Base-by-base conservation (phyloP, 2,113 vertebrate species). In the Calcarius ornatus region DNA sequence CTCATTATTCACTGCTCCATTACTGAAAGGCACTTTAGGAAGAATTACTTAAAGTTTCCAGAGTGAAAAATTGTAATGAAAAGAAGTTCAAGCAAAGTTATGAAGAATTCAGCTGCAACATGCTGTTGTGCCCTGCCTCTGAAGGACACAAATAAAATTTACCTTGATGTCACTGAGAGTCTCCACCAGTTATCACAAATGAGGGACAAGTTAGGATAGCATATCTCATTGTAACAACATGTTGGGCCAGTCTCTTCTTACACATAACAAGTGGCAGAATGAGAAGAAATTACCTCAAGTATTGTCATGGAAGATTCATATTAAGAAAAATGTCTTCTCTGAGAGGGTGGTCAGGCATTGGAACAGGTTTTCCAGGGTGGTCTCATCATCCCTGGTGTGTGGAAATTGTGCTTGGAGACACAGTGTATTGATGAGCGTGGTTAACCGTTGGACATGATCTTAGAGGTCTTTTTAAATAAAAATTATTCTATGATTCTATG, bases 151-250 rank as follows among this genome's bases (percentile, higher is more conserved):
- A 28, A 25, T 33, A 68, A 75, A 92, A 88, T 73, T 63, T 21
- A 86, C 6, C 23, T 69, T 72, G 6, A 53, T 57, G 12, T 33
- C 24, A 47, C 20, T 56, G 38, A 73, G 40, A 28, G 11, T 16
- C 23, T 42, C 27, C 21, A 20, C 17, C 69, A 30, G 23, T 61
- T 57, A n/a, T 77, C 27, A 31, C 14, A 70, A 90, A 86, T 5
- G 5, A 61, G 13, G 13, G 31, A 38, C 56, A 61, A 60, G 11
- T 42, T 20, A 31, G 28, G 28, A 18, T 53, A 53, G 18, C 16
- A 18, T 0, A 2, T 51, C 30, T 79, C 24, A 14, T 35, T 56
- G 11, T 33, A 27, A 10, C 1, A 0, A 12, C 0, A 0, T 33
- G 5, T 22, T 80, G 31, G 42, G 31, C 25, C 22, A 72, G 42